Evolutionary conservation across 2,113 vertebrate species (phyloP).

Genomic region (Nestor notabilis): DNA sequence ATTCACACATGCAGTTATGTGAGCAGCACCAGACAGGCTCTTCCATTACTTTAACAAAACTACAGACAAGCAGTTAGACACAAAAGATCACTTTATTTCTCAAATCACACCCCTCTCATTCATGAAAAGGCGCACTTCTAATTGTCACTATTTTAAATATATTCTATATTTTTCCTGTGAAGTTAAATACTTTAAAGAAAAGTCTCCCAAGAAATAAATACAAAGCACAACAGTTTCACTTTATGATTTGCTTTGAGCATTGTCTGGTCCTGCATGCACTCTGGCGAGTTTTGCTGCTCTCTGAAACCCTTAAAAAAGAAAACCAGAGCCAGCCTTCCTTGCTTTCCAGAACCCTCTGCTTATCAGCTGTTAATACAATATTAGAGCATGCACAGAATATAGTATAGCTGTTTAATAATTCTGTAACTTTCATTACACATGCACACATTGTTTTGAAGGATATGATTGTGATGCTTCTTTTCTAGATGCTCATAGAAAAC

Average conservation of each 20-base stretch:
- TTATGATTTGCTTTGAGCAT: conserved; percentile 12
- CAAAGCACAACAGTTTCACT: conserved; percentile 16
- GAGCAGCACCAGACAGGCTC: background rate
- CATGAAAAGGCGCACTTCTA: conserved; percentile 34
- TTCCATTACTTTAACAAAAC: background rate
- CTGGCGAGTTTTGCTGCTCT: background rate
- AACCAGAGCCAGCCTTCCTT: background rate
- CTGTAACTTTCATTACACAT: background rate
- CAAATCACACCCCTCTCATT: conserved; percentile 35
- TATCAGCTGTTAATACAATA: background rate
- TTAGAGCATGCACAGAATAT: background rate
- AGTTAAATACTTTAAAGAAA: conserved; percentile 43
- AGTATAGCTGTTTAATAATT: background rate
- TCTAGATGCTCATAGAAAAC: background rate
- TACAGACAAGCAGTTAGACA: conserved; percentile 2
- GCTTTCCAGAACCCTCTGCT: background rate
- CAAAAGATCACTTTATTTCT: conserved; percentile 63
- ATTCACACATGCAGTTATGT: background rate
- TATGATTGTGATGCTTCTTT: background rate
- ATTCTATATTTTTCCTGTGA: conserved; percentile 2
- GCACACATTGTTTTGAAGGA: background rate
- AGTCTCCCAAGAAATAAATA: conserved; percentile 39
- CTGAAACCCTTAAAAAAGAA: background rate
- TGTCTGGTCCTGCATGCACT: conserved; percentile 19
- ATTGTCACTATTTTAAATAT: conserved; percentile 24